Base-by-base conservation (phyloP, 2,113 vertebrate genomes). In the Macroglossus sobrinus region DNA sequence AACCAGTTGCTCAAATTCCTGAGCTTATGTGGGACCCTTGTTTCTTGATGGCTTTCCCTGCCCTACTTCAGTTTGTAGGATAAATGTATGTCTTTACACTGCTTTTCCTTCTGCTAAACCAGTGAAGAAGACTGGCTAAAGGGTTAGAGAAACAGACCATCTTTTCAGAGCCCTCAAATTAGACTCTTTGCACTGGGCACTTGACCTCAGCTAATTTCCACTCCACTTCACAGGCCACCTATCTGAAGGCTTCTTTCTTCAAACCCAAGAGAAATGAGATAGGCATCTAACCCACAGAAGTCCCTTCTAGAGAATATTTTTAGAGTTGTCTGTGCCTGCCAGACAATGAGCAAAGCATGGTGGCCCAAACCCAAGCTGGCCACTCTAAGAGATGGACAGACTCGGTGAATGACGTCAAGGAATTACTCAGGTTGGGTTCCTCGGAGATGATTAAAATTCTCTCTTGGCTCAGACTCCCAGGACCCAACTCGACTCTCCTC, bases 371-470 rank as follows among this genome's bases (percentile, higher is more conserved):
- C 94, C 95, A 97, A 95, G 81, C 93, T 96, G 86, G 94, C 71
- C 91, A 88, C 55, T 96, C 94, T 91, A 91, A 96, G 57, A 97
- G 80, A 63, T 89, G 72, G 76, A 92, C 88, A 94, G 81, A 79
- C 40, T 95, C 71, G 38, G 55, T 61, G 85, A 96, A 89, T 98
- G 97, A 98, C 96, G 86, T 98, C 96, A 98, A 92, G 93, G 74
- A 96, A 97, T 97, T 97, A 96, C 96, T 97, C 97, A 96, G 96
- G 94, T 97, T 92, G 80, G 96, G 63, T 91, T 97, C 94, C 68
- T 95, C 94, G 93, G 82, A 94, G 68, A 95, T 97, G 74, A 97
- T 97, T 97, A 96, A 95, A 96, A 85, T 93, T 95, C 92, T 93
- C 63, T 93, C 75, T 91, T 98, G 96, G 97, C 91, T 82, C 95